Evolutionary conservation across 2,888 invertebrate genomes (phyloP).

Genomic region (Drepanosiphum platanoidis): DNA sequence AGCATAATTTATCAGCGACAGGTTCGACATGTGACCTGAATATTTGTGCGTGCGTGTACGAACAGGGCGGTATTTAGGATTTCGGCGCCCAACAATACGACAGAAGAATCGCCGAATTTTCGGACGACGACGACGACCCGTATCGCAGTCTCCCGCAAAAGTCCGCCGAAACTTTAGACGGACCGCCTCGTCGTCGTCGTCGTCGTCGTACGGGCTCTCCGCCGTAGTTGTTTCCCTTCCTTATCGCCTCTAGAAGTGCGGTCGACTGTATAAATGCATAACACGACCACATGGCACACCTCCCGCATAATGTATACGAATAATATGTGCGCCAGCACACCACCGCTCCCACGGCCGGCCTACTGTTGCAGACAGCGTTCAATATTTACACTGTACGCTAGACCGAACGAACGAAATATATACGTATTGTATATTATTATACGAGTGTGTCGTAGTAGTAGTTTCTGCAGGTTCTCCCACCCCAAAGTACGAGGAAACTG

Average conservation of each 20-base stretch:
- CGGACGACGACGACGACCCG: neutral
- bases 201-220: neutral
- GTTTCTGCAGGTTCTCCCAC: neutral
- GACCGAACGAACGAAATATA: neutral
- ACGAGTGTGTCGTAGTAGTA: neutral
- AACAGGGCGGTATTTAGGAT: too few relatives aligned
- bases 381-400: slow-evolving; percentile 9
- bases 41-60: too few relatives aligned
- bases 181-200: too few relatives aligned
- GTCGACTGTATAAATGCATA: neutral
- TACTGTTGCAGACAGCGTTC: too few relatives aligned
- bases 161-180: neutral
- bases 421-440: neutral
- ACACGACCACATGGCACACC: slow-evolving; percentile 26
- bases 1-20: too few relatives aligned
- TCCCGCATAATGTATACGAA: neutral
- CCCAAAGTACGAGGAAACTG: slow-evolving; percentile 18
- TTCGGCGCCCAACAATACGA: too few relatives aligned
- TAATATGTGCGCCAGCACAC: neutral
- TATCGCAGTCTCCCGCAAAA: too few relatives aligned
- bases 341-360: neutral
- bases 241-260: neutral
- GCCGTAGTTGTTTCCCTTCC: neutral
- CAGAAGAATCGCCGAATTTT: neutral
- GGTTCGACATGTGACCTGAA: too few relatives aligned